These are phyloP conservation scores for Eupeodes luniger DNA, from an alignment of 2,888 invertebrate genomes.

Conservation along the genomic window DNA sequence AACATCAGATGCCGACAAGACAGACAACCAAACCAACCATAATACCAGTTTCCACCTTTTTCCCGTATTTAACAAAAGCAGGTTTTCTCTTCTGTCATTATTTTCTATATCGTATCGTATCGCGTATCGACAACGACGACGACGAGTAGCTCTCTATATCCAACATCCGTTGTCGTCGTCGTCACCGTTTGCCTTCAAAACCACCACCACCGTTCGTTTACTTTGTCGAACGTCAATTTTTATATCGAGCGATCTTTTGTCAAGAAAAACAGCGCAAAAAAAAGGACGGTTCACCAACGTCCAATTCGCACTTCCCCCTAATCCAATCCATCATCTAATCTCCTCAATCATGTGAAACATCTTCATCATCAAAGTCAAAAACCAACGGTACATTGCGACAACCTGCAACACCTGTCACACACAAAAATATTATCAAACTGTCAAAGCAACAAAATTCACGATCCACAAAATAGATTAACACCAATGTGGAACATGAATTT, in stretches of 20 bases:
- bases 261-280: slow-evolving; percentile 10
- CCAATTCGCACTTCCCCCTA: slow-evolving; percentile 48
- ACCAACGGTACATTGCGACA: slow-evolving; percentile 8
- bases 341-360: slow-evolving; percentile 43
- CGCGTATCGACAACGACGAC: no score
- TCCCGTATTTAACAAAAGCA: slow-evolving; percentile 76
- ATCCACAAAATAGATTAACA: not conserved
- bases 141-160: slow-evolving; percentile 26
- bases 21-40: not conserved
- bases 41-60: slow-evolving; percentile 74
- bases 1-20: slow-evolving; percentile 62
- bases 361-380: slow-evolving; percentile 44
- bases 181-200: not conserved
- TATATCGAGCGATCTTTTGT: slow-evolving; percentile 47
- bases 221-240: slow-evolving; percentile 33
- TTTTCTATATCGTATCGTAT: slow-evolving; percentile 39
- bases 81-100: slow-evolving; percentile 74
- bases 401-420: slow-evolving; percentile 31
- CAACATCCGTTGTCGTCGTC: slow-evolving; percentile 9
- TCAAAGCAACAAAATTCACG: slow-evolving; percentile 27
- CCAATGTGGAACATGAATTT: not conserved
- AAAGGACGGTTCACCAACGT: slow-evolving; percentile 49
- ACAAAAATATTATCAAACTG: slow-evolving; percentile 48
- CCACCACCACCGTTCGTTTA: not conserved
- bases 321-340: not conserved